Base-by-base conservation (phyloP, 2,888 invertebrate species). In the Pandemis heparana region DNA sequence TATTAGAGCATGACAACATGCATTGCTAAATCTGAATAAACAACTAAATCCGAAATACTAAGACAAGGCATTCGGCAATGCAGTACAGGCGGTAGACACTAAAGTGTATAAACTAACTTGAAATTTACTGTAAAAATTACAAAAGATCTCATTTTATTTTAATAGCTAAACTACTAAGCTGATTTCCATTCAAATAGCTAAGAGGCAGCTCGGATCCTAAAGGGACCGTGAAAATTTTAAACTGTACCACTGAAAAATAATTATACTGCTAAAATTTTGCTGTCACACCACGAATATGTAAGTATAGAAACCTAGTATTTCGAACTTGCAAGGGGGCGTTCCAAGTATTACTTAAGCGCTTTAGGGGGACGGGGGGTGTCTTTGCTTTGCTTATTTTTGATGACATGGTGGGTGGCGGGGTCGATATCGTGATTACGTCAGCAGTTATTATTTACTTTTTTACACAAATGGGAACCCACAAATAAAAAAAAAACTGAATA, bases 171-270 rank as follows among this genome's bases (percentile, higher is more conserved):
- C 56, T 56, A 23, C 56, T 56, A 10, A 56, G 56, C 56, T 18
- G 56, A 56, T 56, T 56, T 56, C 23, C 23, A 56, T 56, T 12
- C 0, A 56, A 56, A 56, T 56, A 56, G 56, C 56, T 23, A 23
- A 53, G 51, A 56, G 56, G 56, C 12, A 56, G 56, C 56, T 56
- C 23, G 8, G 12, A 23, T 18, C 5, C 56, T 23, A 23, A 56
- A 56, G 10, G 12, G 10, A 12, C 23, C 2, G 23, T 43, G 43
- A 0, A 43, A 43, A 43, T 43, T 43, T 12, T 12, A 12, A 43
- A 43, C 12, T 12, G 43, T 12, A 12, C 43, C 23, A 32, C 23
- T 32, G 23, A 32, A 46, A 12, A 46, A 46, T 46, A 46, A 46
- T 46, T 32, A 32, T 4, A 32, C 23, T 2, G 23, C 23, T 32